Percentiles rank a stretch among this genome's conserved stretches.
Conservation (phyloP, 1,140 invertebrate species). For the Drosophila ercepeae region DNA sequence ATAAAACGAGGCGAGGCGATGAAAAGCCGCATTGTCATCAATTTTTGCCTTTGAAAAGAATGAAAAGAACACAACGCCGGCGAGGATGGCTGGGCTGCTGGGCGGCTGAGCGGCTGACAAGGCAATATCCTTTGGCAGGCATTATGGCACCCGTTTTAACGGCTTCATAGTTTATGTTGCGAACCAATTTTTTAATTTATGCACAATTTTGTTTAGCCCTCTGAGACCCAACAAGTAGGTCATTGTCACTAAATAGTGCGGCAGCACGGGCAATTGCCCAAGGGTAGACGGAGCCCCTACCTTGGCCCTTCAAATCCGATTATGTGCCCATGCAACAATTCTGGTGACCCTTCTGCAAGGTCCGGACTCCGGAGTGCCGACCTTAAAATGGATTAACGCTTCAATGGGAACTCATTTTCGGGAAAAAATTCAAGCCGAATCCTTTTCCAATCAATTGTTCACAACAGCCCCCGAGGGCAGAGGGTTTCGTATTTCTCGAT, state of each 20-base stretch:
- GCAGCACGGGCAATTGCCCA: conserved; percentile 61
- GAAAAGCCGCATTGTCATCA: conserved; percentile 80
- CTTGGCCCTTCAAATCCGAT: conserved; percentile 61
- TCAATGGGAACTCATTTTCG: conserved; percentile 72
- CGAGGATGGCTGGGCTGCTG: conserved; percentile 1
- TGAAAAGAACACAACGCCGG: conserved; percentile 24
- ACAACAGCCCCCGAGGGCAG: conserved; percentile 11
- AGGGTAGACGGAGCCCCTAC: conserved; percentile 17
- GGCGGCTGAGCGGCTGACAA: conserved; percentile 14
- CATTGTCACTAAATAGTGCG: conserved; percentile 72
- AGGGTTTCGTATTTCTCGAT: conserved; percentile 59
- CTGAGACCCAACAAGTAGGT: conserved; percentile 60
- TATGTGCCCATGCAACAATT: conserved; percentile 67
- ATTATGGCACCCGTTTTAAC: conserved; percentile 53
- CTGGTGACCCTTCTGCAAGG: conserved; percentile 41
- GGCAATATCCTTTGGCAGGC: conserved; percentile 43
- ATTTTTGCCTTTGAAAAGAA: conserved; percentile 60
- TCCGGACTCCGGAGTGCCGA: conserved; percentile 1
- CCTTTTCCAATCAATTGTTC: conserved; percentile 80
- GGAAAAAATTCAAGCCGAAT: conserved; percentile 46
- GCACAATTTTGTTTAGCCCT: conserved; percentile 62
- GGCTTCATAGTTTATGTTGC: conserved; percentile 69
- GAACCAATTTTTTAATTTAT: conserved; percentile 75
- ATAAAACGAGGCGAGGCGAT: conserved; percentile 51
- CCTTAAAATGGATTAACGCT: conserved; percentile 75